Evolutionary conservation across 1,140 invertebrate species (phyloP).

Genomic region (Halyomorpha halys): DNA sequence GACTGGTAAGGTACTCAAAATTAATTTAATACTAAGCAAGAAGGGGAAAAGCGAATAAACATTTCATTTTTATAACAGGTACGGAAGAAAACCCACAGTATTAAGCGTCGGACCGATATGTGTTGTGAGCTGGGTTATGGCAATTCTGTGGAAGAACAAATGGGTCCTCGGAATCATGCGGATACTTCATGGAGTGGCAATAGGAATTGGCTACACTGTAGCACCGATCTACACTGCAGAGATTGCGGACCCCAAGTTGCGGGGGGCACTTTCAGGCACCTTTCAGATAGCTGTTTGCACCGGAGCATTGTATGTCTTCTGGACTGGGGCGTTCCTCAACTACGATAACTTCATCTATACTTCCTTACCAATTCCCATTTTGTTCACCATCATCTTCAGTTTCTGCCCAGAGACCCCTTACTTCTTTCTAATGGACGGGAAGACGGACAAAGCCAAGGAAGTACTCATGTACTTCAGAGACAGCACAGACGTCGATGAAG

Average conservation of each 20-base stretch:
- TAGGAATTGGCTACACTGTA: constrained; percentile 63
- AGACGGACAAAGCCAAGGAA: constrained; percentile 48
- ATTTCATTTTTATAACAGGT: constrained; percentile 11
- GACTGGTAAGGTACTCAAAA: constrained; percentile 41
- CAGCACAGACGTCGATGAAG: constrained; percentile 7
- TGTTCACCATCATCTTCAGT: constrained; percentile 33
- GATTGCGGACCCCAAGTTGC: constrained; percentile 42
- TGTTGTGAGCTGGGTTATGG: constrained; percentile 54
- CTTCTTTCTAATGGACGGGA: constrained; percentile 49
- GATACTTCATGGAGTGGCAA: constrained; percentile 46
- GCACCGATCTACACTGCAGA: constrained; percentile 79
- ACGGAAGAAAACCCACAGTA: constrained; percentile 36
- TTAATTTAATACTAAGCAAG: neutral
- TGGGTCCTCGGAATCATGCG: constrained; percentile 43
- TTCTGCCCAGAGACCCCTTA: constrained; percentile 66
- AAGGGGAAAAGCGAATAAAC: too few species aligned
- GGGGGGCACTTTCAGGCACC: constrained; percentile 49
- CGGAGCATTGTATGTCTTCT: constrained; percentile 43
- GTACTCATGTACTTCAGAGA: constrained; percentile 55
- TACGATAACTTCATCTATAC: constrained; percentile 17
- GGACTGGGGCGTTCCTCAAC: constrained; percentile 42
- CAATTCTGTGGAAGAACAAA: constrained; percentile 37
- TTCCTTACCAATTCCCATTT: constrained; percentile 26
- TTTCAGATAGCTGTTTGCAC: constrained; percentile 48
- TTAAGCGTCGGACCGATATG: constrained; percentile 63